Evolutionary conservation across 1,140 invertebrate species (phyloP), one percentile per base, ranked within the genome.

Genomic region (Nilaparvata lugens): DNA sequence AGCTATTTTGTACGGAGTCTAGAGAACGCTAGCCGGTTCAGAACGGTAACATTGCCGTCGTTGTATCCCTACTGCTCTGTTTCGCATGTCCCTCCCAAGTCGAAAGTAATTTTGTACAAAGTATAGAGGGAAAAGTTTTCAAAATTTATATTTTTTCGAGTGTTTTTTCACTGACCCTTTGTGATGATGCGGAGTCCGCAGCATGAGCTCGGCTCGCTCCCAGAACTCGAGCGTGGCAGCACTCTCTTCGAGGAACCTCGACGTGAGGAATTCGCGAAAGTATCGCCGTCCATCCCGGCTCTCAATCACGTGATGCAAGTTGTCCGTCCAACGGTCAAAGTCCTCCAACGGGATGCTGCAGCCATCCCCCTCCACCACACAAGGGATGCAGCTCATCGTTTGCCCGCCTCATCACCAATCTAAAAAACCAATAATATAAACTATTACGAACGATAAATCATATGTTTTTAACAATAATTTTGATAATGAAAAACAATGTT

Each of bases 281-380:
- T 57, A 52, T n/a, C 56, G 56, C 14, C 55, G 40, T 0, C 52
- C 61, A 19, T 62, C 61, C 11, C 31, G 14, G 38, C 56, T 62
- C 7, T 62, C 43, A 18, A 62, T 48, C 13, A 62, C 61, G 52
- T 58, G 61, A 18, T 52, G 23, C 9, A 62, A 25, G 43, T 25
- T 58, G 48, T 62, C 61, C 43, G 61, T 62, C 61, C 61, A 62
- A 2, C 61, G 55, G 56, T 62, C 56, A 43, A 62, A 53, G 13
- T 58, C 61, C 21, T 58, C 61, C 42, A 42, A n/a, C 19, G 61
- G 61, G 25, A 62, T 62, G 45, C 59, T 54, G 21, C 23, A 31
- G 13, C 55, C 25, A 42, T 57, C 51, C 40, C 61, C 55, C 31
- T 62, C 55, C 5, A 18, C 24, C 48, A 58, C 59, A 24, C 61